Conservation (phyloP, 1,140 invertebrate species). For the Camponotus pennsylvanicus region DNA sequence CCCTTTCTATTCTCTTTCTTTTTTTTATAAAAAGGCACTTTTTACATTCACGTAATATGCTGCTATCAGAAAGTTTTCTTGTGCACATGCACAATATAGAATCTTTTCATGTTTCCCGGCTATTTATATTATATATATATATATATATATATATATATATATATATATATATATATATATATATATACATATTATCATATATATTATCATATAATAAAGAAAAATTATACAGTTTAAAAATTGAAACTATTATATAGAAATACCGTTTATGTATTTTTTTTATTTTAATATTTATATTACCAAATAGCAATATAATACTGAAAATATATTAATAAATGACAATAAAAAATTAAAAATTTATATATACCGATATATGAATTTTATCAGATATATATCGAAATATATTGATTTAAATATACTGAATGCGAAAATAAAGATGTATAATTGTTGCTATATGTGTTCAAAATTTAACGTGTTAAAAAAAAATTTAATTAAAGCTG, state of each 20-base stretch:
- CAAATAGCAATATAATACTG: background rate
- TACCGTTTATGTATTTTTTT: constrained; percentile 3
- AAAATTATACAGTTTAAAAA: background rate
- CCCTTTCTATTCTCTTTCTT: constrained; percentile 18
- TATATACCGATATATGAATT: background rate
- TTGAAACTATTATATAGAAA: background rate
- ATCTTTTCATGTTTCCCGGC: background rate
- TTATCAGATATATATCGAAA: too few relatives aligned
- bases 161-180: background rate
- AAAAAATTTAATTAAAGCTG: constrained; percentile 7
- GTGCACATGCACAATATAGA: constrained; percentile 30
- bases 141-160: too few relatives aligned
- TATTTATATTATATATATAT: background rate
- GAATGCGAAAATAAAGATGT: background rate
- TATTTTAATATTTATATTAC: constrained; percentile 31
- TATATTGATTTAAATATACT: background rate
- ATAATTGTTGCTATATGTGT: background rate
- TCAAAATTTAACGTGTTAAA: background rate
- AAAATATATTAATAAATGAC: background rate
- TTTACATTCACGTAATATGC: constrained; percentile 57
- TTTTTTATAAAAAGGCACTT: constrained; percentile 73
- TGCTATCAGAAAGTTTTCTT: constrained; percentile 2
- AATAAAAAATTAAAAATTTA: background rate
- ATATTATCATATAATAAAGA: background rate
- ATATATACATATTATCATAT: background rate